A percentile compares a stretch with the other conserved stretches of the same genome.
phyloP scores from a whole-genome alignment of 2,888 invertebrate species.

The Limenitis camilla region DNA sequence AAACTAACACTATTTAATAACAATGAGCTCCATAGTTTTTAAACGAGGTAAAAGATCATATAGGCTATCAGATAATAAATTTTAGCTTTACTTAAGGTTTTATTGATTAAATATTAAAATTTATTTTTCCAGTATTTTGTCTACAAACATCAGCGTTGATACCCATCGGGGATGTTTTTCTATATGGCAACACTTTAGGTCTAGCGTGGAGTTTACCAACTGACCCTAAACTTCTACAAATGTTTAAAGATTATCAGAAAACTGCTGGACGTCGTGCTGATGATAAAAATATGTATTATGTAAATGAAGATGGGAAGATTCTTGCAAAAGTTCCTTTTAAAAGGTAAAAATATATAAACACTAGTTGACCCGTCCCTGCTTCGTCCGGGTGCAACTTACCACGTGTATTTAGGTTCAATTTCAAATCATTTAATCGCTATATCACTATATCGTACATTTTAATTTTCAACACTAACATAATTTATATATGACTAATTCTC shows the following conservation, averaged over 20 bases:
- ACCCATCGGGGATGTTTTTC: slow-evolving; percentile 75
- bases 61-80: too few relatives aligned
- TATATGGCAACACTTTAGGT: slow-evolving; percentile 81
- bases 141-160: slow-evolving; percentile 75
- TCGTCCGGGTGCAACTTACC: not conserved
- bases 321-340: slow-evolving; percentile 51
- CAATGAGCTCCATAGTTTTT: too few relatives aligned
- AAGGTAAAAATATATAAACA: slow-evolving; percentile 35
- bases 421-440: too few relatives aligned
- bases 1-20: too few relatives aligned
- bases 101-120: not conserved
- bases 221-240: slow-evolving; percentile 54
- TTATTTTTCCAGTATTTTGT: slow-evolving; percentile 73
- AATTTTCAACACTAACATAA: too few relatives aligned
- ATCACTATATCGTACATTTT: too few relatives aligned
- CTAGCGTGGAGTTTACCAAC: slow-evolving; percentile 84
- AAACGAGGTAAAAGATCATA: too few relatives aligned
- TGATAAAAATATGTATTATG: slow-evolving; percentile 43
- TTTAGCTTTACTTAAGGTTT: too few relatives aligned
- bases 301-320: slow-evolving; percentile 46
- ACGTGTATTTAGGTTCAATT: too few relatives aligned
- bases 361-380: not conserved
- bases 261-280: slow-evolving; percentile 46
- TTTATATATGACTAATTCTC: too few relatives aligned
- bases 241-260: slow-evolving; percentile 44